Evolutionary conservation across 2,888 invertebrate genomes (phyloP), one percentile per base, ranked within the genome.

Genomic region (Priocnemis perturbator): DNA sequence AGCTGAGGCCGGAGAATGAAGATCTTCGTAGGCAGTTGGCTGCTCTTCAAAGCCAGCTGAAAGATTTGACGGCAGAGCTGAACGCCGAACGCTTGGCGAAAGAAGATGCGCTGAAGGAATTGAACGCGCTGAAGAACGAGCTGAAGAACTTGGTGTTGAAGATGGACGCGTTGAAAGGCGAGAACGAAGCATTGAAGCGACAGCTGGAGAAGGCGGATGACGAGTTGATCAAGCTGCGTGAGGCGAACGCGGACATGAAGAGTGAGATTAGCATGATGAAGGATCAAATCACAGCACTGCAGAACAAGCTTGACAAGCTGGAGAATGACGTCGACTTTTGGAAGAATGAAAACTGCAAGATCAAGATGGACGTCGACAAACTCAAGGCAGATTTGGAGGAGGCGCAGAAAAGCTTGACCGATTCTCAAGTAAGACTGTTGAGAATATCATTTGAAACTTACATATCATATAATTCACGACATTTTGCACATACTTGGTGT

Each of bases 61-160:
- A 62, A 52, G 53, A 50, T 14, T 44, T 44, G n/a, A 37, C n/a
- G 23, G 45, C 48, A 4, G 76, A 78, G 48, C 60, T 74, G n/a
- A 57, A 59, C 59, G 45, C 37, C 3, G 75, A 78, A 74, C 74
- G 64, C 63, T 57, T 61, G 9, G 70, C 64, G 15, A 76, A 73
- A 60, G 67, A 74, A n/a, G 66, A 71, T 14, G 70, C 73, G 11
- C 67, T 73, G 45, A 64, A 70, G 23, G 82, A 81, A 61, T 67
- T 83, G 17, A 55, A 23, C 17, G 73, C 81, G 7, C 30, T 84
- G 26, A 83, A 83, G 60, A 64, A 64, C 15, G 79, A 83, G 47
- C 61, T 83, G n/a, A 79, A 76, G 50, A 76, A 75, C 63, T 65
- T 74, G 19, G 73, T 66, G n/a, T 21, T 44, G n/a, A 75, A 76